phyloP scores from a whole-genome alignment of 2,113 vertebrate species.

The Myotis lucifugus region DNA sequence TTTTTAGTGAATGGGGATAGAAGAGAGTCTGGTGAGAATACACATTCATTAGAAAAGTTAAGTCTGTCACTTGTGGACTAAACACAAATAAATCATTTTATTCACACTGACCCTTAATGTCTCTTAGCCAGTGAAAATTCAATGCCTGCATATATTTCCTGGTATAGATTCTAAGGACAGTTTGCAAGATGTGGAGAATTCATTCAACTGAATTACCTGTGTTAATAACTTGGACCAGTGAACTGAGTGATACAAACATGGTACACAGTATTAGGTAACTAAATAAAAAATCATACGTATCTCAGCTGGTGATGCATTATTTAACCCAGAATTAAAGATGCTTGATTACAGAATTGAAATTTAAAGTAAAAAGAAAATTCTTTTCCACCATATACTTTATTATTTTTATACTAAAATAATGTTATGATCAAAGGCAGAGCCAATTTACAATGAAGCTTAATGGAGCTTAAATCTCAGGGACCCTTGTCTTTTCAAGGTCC shows the following conservation, averaged over 20 bases:
- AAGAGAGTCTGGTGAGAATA: not conserved
- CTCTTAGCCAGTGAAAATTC: conserved; percentile 1
- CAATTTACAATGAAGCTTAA: not conserved
- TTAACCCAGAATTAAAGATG: not conserved
- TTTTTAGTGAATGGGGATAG: not conserved
- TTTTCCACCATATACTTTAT: not conserved
- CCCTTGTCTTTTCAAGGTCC: not conserved
- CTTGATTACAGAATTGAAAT: not conserved
- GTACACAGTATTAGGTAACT: not conserved
- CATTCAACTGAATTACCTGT: not conserved
- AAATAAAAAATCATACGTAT: not conserved
- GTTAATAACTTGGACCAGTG: not conserved
- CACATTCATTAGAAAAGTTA: not conserved
- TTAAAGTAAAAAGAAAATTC: not conserved
- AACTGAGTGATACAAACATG: not conserved
- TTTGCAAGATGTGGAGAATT: not conserved
- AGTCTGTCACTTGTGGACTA: not conserved
- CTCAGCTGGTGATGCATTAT: not conserved
- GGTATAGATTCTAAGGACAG: not conserved
- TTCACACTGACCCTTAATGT: not conserved
- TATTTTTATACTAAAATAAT: not conserved
- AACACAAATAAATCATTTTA: not conserved
- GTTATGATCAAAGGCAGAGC: not conserved
- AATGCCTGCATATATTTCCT: not conserved
- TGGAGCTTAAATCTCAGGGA: not conserved